Evolutionary conservation across 2,888 invertebrate species (phyloP).

Genomic region (Empis stercorea): DNA sequence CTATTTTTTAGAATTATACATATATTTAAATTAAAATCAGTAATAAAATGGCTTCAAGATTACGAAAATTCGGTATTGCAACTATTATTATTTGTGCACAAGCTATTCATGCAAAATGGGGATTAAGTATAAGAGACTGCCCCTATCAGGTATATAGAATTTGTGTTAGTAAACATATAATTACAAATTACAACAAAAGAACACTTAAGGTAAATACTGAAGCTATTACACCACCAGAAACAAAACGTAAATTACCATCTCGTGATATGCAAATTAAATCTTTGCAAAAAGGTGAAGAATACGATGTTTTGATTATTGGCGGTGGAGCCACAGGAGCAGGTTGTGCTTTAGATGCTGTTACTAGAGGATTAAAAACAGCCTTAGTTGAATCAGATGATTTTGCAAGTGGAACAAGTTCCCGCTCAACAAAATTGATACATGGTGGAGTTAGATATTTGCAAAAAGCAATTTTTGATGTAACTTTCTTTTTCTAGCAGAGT

Average conservation of each 20-base stretch:
- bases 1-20: no score
- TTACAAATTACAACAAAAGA: no score
- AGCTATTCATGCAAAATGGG: slow-evolving; percentile 26
- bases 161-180: no score
- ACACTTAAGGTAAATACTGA: slow-evolving; percentile 27
- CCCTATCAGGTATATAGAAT: no score
- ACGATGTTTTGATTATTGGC: slow-evolving; percentile 90
- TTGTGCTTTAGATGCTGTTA: slow-evolving; percentile 87
- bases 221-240: slow-evolving; percentile 29
- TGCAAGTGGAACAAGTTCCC: slow-evolving; percentile 86
- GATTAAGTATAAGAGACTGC: no score
- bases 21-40: neutral
- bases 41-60: slow-evolving; percentile 35
- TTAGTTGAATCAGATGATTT: slow-evolving; percentile 94
- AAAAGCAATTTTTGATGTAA: slow-evolving; percentile 93
- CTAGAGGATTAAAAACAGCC: slow-evolving; percentile 89
- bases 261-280: slow-evolving; percentile 67
- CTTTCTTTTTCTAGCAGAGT: slow-evolving; percentile 12
- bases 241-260: slow-evolving; percentile 64
- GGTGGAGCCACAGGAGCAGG: slow-evolving; percentile 97
- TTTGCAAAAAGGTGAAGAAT: slow-evolving; percentile 62
- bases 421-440: slow-evolving; percentile 96
- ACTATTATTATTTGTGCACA: slow-evolving; percentile 32
- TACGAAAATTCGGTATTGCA: slow-evolving; percentile 33
- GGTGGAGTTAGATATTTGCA: slow-evolving; percentile 96